Base-by-base conservation (phyloP, 2,797 vertebrate species). In the Acestrorhynchus altus region DNA sequence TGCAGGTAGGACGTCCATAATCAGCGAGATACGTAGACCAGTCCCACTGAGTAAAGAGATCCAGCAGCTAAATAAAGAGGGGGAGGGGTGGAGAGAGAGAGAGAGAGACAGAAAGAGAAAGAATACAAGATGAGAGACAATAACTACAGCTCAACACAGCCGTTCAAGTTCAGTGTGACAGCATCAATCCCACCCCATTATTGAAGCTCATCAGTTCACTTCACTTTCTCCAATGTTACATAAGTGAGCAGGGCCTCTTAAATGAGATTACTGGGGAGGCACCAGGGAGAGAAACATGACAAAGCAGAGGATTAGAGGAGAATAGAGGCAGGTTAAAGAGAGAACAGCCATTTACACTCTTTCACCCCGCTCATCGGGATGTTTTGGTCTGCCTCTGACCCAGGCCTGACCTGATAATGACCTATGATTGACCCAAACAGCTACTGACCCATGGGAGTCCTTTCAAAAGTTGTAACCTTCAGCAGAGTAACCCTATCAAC, bases 21-120 rank as follows among this genome's bases (percentile, higher is more conserved):
- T 99, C 98, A 0, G 96, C 97, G 86, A 99, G 86, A 86, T 98
- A 99, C 0, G 95, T 96, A 0, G 96, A 96, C 98, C 98, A 99
- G 67, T 99, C 98, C 98, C 98, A 99, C 83, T 96, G 95, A 51
- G 94, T 96, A 89, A 99, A 99, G 28, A 98, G 93, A 56, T 99
- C 96, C 83, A 98, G 87, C 35, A 99, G 89, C 97, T 99, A 85
- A 18, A 83, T 22, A 9, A 2, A 69, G 9, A 26, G 68, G 22
- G 15, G 60, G 24, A 24, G 15, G 46, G 28, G n/a, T 26, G 61
- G 49, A 71, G 66, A 80, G 71, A 76, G 83, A 78, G 57, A 77
- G 85, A 39, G 39, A 3, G 5, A 61, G 18, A n/a, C 18, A 13
- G 81, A 1, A 8, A 12, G 15, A n/a, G 35, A n/a, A 39, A n/a